Percentiles rank a stretch among this genome's conserved stretches.
Conservation (phyloP, 2,888 invertebrate genomes). For the Synergus laeviventris region DNA sequence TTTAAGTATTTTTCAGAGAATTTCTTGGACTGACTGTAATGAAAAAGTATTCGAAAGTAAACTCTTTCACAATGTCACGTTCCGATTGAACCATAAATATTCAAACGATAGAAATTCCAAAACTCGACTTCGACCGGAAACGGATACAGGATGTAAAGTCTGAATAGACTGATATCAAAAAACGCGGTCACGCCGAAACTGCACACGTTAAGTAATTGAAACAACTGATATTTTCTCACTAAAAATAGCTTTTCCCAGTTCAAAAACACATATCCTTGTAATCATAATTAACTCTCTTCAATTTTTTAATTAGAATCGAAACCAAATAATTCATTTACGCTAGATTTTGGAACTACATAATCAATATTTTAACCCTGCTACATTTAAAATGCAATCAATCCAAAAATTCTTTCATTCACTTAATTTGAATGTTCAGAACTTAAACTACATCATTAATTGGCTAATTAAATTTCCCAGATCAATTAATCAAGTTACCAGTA, state of each 20-base stretch:
- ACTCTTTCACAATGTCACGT: neutral
- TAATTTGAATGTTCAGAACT: no score
- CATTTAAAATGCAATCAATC: no score
- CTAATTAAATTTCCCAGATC: neutral
- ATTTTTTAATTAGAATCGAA: neutral
- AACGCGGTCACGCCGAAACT: slow-evolving; percentile 3
- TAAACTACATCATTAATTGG: no score
- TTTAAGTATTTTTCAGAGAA: no score
- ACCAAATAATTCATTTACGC: no score
- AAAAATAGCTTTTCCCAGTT: neutral
- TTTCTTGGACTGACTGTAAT: no score
- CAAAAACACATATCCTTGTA: neutral
- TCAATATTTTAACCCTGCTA: no score
- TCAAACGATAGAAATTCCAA: neutral
- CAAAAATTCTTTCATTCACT: neutral
- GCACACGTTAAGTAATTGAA: neutral
- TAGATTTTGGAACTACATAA: neutral
- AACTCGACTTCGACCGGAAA: neutral
- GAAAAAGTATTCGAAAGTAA: neutral
- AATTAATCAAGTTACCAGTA: neutral
- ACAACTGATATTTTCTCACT: neutral
- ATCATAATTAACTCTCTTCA: neutral
- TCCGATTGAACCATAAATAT: neutral
- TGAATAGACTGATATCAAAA: slow-evolving; percentile 9
- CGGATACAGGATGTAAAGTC: slow-evolving; percentile 2